Evolutionary conservation across 2,888 invertebrate genomes (phyloP).

Genomic region (Acrobasis consociella): DNA sequence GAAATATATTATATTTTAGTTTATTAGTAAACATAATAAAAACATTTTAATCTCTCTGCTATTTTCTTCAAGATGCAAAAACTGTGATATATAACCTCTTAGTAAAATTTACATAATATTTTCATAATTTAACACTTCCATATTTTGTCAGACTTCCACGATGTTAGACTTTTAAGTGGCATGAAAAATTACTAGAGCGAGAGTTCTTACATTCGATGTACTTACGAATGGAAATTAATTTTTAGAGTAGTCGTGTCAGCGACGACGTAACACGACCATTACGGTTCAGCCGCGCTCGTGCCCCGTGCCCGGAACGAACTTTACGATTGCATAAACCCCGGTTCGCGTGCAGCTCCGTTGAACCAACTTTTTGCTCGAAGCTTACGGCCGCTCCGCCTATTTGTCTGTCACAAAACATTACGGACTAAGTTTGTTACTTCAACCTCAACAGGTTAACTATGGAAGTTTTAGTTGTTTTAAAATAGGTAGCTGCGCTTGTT

Average conservation of each 20-base stretch:
- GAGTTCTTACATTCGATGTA: neutral
- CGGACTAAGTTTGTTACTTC: slow-evolving; percentile 25
- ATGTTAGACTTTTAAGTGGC: neutral
- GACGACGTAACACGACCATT: slow-evolving; percentile 37
- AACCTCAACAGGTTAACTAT: slow-evolving; percentile 46
- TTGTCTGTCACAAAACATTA: slow-evolving; percentile 35
- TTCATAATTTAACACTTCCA: neutral
- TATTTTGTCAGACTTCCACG: neutral
- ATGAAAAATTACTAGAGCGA: neutral
- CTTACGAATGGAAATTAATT: slow-evolving; percentile 10
- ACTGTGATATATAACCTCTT: neutral
- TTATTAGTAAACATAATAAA: no score
- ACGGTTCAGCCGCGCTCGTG: slow-evolving; percentile 39
- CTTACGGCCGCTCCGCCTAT: slow-evolving; percentile 21
- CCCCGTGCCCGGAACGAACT: slow-evolving; percentile 42
- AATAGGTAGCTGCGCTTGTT: neutral
- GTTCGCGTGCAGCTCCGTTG: slow-evolving; percentile 40
- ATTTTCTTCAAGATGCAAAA: neutral
- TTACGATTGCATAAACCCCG: slow-evolving; percentile 46
- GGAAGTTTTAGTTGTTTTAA: slow-evolving; percentile 18
- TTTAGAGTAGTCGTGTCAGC: slow-evolving; percentile 29
- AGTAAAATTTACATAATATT: neutral
- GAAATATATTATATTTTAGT: no score
- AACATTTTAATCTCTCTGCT: no score
- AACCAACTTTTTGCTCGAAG: slow-evolving; percentile 27